Conservation (phyloP, 2,113 vertebrate genomes). For the Geococcyx californianus region DNA sequence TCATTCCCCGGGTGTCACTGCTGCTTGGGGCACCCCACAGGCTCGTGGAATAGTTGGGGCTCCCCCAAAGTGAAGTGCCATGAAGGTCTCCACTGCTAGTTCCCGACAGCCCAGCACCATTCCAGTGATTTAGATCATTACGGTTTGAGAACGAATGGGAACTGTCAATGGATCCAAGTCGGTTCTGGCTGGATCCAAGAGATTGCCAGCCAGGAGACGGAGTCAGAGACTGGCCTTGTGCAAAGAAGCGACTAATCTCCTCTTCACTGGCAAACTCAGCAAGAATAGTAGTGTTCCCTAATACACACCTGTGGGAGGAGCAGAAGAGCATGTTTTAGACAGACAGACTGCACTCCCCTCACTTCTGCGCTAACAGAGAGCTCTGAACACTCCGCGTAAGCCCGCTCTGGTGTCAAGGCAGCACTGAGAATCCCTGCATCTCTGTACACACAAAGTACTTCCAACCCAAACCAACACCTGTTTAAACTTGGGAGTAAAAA, state of each 20-base stretch:
- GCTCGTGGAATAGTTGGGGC: constrained; percentile 96
- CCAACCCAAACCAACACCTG: rapidly evolving
- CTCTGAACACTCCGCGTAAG: neutral
- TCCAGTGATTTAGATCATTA: constrained; percentile 95
- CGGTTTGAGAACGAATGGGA: constrained; percentile 92
- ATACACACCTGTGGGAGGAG: constrained; percentile 88
- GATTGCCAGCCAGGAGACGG: constrained; percentile 94
- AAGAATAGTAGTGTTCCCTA: constrained; percentile 99
- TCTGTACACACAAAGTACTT: neutral
- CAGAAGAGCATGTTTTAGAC: neutral
- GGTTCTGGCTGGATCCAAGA: constrained; percentile 90
- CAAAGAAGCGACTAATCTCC: constrained; percentile 99
- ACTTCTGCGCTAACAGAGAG: neutral
- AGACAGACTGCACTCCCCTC: neutral
- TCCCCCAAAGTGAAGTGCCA: constrained; percentile 95
- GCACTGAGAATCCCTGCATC: neutral
- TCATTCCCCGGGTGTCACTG: constrained; percentile 87
- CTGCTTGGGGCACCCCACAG: constrained; percentile 92
- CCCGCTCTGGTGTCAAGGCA: rapidly evolving
- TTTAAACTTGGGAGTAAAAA: rapidly evolving
- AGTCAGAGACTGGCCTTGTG: constrained; percentile 99
- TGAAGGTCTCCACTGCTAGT: constrained; percentile 88
- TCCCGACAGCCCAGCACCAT: constrained; percentile 88
- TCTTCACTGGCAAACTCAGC: constrained; percentile 99
- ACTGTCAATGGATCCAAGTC: constrained; percentile 87